A percentile compares a stretch with the other conserved stretches of the same genome.
Conservation (phyloP, 1,140 invertebrate species). For the Saccostrea echinata region DNA sequence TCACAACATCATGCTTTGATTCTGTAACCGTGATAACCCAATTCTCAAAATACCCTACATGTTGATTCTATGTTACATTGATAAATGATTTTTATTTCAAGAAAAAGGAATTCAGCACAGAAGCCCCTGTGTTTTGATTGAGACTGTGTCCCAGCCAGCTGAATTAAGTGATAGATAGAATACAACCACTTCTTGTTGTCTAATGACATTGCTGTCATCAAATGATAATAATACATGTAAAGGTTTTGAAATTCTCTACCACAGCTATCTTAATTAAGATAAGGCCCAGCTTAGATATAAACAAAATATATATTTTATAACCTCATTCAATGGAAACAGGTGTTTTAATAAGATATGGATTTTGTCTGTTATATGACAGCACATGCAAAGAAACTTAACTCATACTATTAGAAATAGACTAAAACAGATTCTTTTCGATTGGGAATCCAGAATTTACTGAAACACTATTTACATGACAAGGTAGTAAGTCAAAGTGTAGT, state of each 20-base stretch:
- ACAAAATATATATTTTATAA: background rate
- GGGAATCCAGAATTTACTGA: too few species aligned
- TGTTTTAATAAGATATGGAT: background rate
- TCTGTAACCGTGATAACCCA: slow-evolving; percentile 9
- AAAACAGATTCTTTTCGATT: too few species aligned
- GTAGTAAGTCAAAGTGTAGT: too few species aligned
- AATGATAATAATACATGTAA: background rate
- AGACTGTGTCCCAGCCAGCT: background rate
- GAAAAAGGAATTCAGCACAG: background rate
- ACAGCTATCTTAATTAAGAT: background rate
- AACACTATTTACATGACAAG: too few species aligned
- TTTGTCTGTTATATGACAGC: background rate
- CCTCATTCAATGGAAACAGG: background rate
- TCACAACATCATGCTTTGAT: slow-evolving; percentile 25
- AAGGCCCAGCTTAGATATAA: background rate
- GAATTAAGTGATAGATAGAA: background rate
- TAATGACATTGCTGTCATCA: background rate
- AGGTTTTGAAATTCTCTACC: background rate
- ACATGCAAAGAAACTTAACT: background rate
- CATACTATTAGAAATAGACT: too few species aligned
- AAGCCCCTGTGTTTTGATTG: background rate
- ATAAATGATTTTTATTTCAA: slow-evolving; percentile 3
- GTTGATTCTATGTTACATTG: slow-evolving; percentile 1
- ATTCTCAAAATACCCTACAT: background rate
- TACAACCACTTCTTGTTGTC: background rate